These are phyloP conservation scores for Nannospalax galili DNA, from an alignment of 2,113 vertebrate genomes.

Conservation along the genomic window DNA sequence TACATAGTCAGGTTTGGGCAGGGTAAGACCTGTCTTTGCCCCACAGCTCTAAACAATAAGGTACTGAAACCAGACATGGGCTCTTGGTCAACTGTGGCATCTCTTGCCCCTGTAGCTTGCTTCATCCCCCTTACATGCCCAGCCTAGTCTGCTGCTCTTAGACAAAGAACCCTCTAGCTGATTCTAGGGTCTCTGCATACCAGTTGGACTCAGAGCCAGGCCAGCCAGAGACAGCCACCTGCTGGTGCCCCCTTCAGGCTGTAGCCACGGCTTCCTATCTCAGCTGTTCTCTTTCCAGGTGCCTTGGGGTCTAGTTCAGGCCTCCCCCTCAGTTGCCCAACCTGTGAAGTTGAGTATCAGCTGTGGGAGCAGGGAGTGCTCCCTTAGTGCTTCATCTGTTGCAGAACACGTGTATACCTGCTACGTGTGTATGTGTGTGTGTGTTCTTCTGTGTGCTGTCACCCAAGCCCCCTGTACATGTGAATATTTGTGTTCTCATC, in stretches of 20 bases:
- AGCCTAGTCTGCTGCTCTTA: neutral
- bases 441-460: slow-evolving; percentile 47
- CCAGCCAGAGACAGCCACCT: slow-evolving; percentile 10
- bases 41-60: neutral
- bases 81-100: neutral
- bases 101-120: neutral
- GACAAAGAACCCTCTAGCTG: neutral
- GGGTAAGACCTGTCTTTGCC: neutral
- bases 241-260: neutral
- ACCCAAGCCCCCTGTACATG: slow-evolving; percentile 71
- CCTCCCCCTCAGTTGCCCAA: neutral
- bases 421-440: fast-evolving
- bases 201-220: neutral
- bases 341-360: slow-evolving; percentile 18
- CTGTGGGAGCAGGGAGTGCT: neutral
- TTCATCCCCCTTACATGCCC: neutral
- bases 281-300: slow-evolving; percentile 40
- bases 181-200: neutral
- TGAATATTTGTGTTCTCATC: slow-evolving; percentile 84
- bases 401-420: neutral
- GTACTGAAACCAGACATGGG: neutral
- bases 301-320: neutral
- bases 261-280: neutral
- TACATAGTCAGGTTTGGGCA: neutral
- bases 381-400: neutral